A percentile compares a stretch with the other conserved stretches of the same genome.
These are phyloP conservation scores for Nasonia giraulti DNA, from an alignment of 1,140 invertebrate species.

Conservation along the genomic window DNA sequence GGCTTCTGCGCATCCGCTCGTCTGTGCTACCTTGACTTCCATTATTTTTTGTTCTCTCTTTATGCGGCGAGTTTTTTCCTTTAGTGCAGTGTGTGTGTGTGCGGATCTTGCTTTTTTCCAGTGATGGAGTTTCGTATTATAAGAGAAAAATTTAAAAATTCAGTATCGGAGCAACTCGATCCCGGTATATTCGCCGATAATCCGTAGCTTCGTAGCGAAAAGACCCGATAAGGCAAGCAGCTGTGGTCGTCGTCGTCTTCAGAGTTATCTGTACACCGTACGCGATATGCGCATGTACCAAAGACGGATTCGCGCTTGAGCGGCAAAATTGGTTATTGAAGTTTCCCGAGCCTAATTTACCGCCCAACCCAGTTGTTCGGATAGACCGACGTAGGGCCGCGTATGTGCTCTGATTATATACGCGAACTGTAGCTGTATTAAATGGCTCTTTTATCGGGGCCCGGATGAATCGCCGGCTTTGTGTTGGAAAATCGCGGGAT, in stretches of 20 bases:
- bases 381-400: neutral
- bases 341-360: conserved; percentile 5
- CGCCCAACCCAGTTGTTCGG: neutral
- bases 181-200: neutral
- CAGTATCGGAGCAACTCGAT: neutral
- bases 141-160: too few relatives aligned
- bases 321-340: conserved; percentile 14
- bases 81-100: neutral
- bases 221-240: neutral
- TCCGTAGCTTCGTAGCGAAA: neutral
- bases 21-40: neutral
- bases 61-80: neutral
- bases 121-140: neutral
- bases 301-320: neutral
- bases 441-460: neutral
- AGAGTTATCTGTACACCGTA: neutral
- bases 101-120: neutral
- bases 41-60: neutral
- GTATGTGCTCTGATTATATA: neutral
- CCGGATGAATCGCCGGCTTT: neutral
- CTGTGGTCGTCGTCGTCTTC: neutral
- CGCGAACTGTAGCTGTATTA: neutral
- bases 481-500: neutral
- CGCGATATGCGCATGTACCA: too few relatives aligned
- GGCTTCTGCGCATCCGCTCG: conserved; percentile 17